Evolutionary conservation across 2,113 vertebrate genomes (phyloP), one percentile per base, ranked within the genome.

Genomic region (Bubalus kerabau): DNA sequence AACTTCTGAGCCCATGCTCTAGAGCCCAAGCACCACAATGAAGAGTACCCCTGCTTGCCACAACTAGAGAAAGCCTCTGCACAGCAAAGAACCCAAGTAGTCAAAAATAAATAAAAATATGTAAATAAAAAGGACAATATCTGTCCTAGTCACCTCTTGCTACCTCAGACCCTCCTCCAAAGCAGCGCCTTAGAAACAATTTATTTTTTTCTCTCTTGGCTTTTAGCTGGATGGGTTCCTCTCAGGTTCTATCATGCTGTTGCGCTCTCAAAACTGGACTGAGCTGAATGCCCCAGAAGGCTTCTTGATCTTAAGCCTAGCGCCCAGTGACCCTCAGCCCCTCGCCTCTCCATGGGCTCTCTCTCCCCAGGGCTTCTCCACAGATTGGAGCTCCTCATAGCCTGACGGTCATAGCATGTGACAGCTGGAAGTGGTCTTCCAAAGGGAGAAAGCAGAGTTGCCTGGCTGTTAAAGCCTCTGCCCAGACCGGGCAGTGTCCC

Each of bases 361-460:
- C 40, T 64, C 17, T 40, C 19, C 5, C 21, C 21, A 23, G 17
- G 80, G 7, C 23, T 62, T 60, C 17, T 87, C 23, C 6, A 7
- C 6, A 7, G 62, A 13, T 36, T 14, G 26, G 43, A 40, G 14
- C 32, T 74, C 24, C 52, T 87, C 24, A 40, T 2, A 24, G 52
- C 64, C 15, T 24, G 40, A 26, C 0, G 1, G 28, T 46, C 28
- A n/a, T 13, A 76, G 48, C 2, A 13, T 2, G 28, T 24, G 50
- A 32, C 14, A 30, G 36, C 46, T 6, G n/a, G 83, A 48, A 86
- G 12, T 23, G 36, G 36, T 52, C 48, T 78, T 54, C 21, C 14
- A 60, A 80, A 74, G n/a, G 10, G 28, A 84, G 60, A 89, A 83
- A 74, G 28, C 21, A 52, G 50, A 74, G 59, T 2, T 14, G 6